Evolutionary conservation across 2,797 vertebrate species (phyloP), one percentile per base, ranked within the genome.

Genomic region (Ceryle rudis): DNA sequence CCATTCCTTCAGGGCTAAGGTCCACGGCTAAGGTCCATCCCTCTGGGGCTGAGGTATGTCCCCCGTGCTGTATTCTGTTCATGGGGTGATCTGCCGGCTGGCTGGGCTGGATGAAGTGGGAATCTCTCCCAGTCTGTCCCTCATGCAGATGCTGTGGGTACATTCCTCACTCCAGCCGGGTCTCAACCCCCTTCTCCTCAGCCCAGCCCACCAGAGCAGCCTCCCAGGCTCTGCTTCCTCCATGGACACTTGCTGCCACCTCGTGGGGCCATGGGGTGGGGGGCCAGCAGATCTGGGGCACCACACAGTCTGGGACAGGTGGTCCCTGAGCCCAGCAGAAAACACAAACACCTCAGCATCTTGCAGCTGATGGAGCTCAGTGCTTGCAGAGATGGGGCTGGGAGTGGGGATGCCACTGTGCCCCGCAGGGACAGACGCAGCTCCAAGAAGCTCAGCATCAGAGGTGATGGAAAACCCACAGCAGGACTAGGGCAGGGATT

Each of bases 191-290:
- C 0, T 15, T 41, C 35, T 14, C 18, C 25, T 5, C 49, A 25
- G 14, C 21, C 44, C 5, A 9, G n/a, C 11, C 51, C 6, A 8
- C 31, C 52, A 57, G 54, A 35, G 14, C 20, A n/a, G 37, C n/a
- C 10, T 10, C 16, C 20, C n/a, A 35, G 26, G 19, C 10, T 21
- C 25, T 25, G 41, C 41, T 9, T 25, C 22, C 46, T 70, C 69
- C 13, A 9, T 13, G 58, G 69, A 5, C 35, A 3, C n/a, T 37
- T 94, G 84, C 90, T 89, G 88, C 93, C 93, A 77, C 78, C 95
- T 33, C 11, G 54, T 11, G 90, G 90, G 42, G 8, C 46, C n/a
- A 18, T 13, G 55, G 35, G 9, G 9, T n/a, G 49, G 11, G 35
- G 22, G 14, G 11, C 28, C 61, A 6, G 29, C 60, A 26, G 31